Conservation (phyloP, 2,888 invertebrate species). For the Pristionchus arcanus region DNA sequence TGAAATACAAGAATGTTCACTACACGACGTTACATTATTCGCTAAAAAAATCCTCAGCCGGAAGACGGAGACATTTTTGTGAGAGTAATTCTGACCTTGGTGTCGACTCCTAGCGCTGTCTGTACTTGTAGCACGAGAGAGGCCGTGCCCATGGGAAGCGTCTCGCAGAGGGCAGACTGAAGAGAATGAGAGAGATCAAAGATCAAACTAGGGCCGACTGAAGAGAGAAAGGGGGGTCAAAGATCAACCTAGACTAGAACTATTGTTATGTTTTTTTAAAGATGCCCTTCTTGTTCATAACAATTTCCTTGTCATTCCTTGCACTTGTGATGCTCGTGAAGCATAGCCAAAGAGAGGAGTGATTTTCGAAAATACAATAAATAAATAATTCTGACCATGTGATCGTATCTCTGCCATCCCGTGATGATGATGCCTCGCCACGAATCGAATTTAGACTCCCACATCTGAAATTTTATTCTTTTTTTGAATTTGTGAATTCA, state of each 20-base stretch:
- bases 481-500: not conserved
- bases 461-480: slow-evolving; percentile 54
- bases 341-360: not conserved
- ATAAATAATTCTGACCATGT: slow-evolving; percentile 16
- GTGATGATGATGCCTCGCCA: slow-evolving; percentile 80
- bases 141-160: slow-evolving; percentile 80
- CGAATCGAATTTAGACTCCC: slow-evolving; percentile 65
- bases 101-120: slow-evolving; percentile 63
- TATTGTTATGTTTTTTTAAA: no score
- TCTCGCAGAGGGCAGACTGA: slow-evolving; percentile 80
- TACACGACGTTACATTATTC: no score
- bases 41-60: not conserved
- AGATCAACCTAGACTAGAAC: not conserved
- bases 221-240: not conserved
- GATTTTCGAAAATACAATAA: slow-evolving; percentile 27
- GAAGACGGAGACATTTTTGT: not conserved
- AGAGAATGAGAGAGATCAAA: not conserved
- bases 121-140: slow-evolving; percentile 70
- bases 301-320: not conserved
- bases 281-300: no score
- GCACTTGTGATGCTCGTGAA: not conserved
- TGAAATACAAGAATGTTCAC: no score
- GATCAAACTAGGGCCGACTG: slow-evolving; percentile 7
- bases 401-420: slow-evolving; percentile 81
- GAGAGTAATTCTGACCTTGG: not conserved